Evolutionary conservation across 1,140 invertebrate species (phyloP).

Genomic region (Neuroterus valhalla): DNA sequence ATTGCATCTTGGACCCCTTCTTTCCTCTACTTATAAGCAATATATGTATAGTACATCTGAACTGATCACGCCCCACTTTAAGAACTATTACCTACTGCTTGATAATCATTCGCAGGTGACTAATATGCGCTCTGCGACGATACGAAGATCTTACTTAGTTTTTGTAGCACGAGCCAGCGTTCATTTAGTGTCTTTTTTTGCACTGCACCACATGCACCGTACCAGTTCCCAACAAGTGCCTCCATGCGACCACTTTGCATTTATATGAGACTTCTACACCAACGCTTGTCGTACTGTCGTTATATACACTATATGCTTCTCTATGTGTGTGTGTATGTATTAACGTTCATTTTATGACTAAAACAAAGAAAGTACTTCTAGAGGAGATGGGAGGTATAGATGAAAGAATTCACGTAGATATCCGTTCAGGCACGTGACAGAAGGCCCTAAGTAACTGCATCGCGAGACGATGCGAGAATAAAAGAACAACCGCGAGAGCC

Average conservation of each 20-base stretch:
- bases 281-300: constrained; percentile 33
- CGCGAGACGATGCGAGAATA: constrained; percentile 17
- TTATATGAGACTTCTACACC: constrained; percentile 54
- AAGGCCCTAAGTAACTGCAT: constrained; percentile 5
- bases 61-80: not conserved
- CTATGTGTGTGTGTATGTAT: not conserved
- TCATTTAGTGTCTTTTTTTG: constrained; percentile 12
- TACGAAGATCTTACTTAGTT: not conserved
- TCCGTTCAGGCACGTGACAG: not conserved
- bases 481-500: constrained; percentile 29
- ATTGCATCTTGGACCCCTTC: not conserved
- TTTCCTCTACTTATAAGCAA: not conserved
- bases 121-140: not conserved
- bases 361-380: not conserved
- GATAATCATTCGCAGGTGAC: constrained; percentile 5
- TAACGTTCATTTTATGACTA: constrained; percentile 25
- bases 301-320: constrained; percentile 30
- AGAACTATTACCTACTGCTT: constrained; percentile 19
- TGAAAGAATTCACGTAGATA: constrained; percentile 26
- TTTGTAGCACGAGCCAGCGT: not conserved
- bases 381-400: constrained; percentile 3
- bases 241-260: constrained; percentile 58
- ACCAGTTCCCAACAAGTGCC: constrained; percentile 11
- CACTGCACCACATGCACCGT: not conserved
- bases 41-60: not conserved